Base-by-base conservation (phyloP, 2,888 invertebrate species). In the Zhuqinia jingwanae region DNA sequence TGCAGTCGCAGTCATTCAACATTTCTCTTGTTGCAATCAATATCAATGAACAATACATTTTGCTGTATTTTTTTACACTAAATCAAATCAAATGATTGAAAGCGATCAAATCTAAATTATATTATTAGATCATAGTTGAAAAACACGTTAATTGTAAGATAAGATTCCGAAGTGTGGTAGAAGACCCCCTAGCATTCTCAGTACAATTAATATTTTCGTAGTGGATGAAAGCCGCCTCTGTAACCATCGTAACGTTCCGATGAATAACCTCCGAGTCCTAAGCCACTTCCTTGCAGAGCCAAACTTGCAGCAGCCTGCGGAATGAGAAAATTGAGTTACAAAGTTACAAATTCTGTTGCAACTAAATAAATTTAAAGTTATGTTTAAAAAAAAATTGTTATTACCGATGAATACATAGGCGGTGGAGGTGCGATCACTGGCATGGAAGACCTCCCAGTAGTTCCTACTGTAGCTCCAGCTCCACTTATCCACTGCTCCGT, bases 401-500 rank as follows among this genome's bases (percentile, higher is more conserved):
- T 79, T 85, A 88, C 88, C 15, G 36, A 56, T n/a, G 87, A 85
- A 53, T 78, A 88, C 5, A 88, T 79, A 22, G 86, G 88, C 6
- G 88, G 82, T 22, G 88, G 86, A 8, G 88, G 86, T 13, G 85
- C 36, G 10, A 75, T 58, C 2, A 42, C 76, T 17, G 88, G 88
- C 22, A 88, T 6, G 10, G 83, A 63, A 25, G 82, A 70, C 22
- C 88, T n/a, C 0, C 87, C 85, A 25, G 53, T 56, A 2, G 56
- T 22, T 22, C 50, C 81, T 15, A 88, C 25, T 10, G 86, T 45
- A n/a, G 68, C 75, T 17, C 85, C 84, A 50, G 85, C 87, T 42
- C 89, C 89, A 82, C 81, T 85, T 1, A 87, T 79, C 90, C 90
- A 90, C 70, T 88, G 82, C 2, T 89, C 88, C 0, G 89, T 77